phyloP scores from a whole-genome alignment of 2,113 vertebrate genomes.

The Panthera leo region DNA sequence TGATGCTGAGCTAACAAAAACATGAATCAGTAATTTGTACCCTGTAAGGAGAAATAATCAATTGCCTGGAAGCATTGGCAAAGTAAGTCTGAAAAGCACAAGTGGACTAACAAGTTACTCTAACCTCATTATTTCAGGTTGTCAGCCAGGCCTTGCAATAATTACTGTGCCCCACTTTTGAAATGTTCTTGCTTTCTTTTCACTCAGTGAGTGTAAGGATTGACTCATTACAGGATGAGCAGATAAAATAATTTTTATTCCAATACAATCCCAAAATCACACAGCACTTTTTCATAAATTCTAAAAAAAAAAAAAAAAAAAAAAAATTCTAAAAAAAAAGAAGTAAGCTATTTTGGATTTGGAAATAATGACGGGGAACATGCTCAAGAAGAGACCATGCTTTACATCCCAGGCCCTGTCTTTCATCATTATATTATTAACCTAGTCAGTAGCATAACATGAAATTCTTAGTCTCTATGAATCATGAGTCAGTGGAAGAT shows the following conservation, averaged over 20 bases:
- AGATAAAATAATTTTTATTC: conserved; percentile 42
- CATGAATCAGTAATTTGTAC: neutral
- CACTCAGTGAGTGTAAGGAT: neutral
- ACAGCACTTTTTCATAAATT: conserved; percentile 13
- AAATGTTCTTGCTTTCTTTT: conserved; percentile 40
- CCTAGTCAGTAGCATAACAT: neutral
- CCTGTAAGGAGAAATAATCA: conserved; percentile 21
- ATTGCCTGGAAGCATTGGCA: neutral
- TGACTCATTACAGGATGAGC: neutral
- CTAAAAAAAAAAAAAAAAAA: too few relatives aligned
- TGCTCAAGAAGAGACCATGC: neutral
- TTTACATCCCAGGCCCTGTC: neutral
- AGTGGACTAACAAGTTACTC: neutral
- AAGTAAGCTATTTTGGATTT: conserved; percentile 1
- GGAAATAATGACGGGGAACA: conserved; percentile 2
- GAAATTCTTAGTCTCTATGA: conserved; percentile 7
- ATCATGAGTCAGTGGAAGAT: neutral
- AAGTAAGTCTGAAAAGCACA: neutral
- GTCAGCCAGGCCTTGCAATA: neutral
- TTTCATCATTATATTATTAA: neutral
- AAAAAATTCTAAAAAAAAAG: too few relatives aligned
- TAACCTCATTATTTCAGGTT: conserved; percentile 37
- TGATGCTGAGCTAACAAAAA: neutral
- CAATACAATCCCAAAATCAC: neutral
- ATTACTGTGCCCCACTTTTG: conserved; percentile 7